Percentiles rank a stretch among this genome's conserved stretches.
Evolutionary conservation across 2,888 invertebrate species (phyloP).

Genomic region (Allophyes oxyacanthae): DNA sequence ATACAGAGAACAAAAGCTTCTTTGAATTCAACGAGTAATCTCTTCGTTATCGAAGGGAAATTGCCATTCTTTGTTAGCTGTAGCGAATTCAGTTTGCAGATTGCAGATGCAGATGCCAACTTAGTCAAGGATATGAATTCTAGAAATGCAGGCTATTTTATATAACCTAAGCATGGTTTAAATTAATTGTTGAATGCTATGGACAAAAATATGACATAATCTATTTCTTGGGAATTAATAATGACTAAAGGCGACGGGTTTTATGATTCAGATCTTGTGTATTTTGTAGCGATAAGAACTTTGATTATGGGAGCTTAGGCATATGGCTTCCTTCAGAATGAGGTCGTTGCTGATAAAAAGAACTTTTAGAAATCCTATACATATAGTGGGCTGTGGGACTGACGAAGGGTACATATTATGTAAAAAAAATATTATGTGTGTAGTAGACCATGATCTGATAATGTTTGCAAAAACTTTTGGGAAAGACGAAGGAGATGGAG

Average conservation of each 20-base stretch:
- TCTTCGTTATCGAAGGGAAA: slow-evolving; percentile 17
- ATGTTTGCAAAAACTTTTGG: too few species aligned
- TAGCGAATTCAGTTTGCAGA: slow-evolving; percentile 8
- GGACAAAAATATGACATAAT: too few species aligned
- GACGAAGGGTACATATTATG: background rate
- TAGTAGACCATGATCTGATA: background rate
- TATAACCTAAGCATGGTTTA: too few species aligned
- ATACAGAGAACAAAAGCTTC: slow-evolving; percentile 36
- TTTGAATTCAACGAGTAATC: slow-evolving; percentile 29
- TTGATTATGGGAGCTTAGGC: background rate
- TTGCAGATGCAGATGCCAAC: background rate
- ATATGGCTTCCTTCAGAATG: background rate
- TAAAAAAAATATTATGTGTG: too few species aligned
- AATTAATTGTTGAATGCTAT: too few species aligned
- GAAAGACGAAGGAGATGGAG: too few species aligned
- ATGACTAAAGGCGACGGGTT: background rate
- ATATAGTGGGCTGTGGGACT: background rate
- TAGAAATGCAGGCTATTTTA: too few species aligned
- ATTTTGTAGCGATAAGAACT: slow-evolving; percentile 1
- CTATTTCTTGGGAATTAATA: background rate
- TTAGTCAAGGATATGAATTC: background rate
- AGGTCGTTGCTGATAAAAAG: background rate
- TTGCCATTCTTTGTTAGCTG: slow-evolving; percentile 22
- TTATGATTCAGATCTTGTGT: background rate
- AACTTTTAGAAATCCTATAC: too few species aligned